phyloP scores from a whole-genome alignment of 2,797 vertebrate genomes.

The Botia almorhae region DNA sequence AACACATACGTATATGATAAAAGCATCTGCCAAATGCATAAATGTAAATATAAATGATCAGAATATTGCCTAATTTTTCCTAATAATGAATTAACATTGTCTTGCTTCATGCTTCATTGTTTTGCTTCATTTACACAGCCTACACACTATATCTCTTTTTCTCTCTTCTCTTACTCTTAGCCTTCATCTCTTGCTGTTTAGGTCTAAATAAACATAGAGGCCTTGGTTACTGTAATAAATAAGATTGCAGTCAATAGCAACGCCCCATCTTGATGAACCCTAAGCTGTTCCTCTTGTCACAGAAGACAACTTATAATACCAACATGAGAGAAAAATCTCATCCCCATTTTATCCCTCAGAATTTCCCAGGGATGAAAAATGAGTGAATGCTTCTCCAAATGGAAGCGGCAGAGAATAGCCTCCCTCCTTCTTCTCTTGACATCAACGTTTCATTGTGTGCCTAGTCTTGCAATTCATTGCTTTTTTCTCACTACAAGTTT shows the following conservation, averaged over 20 bases:
- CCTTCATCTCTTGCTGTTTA: slow-evolving; percentile 2
- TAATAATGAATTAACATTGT: neutral
- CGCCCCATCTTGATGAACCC: slow-evolving; percentile 58
- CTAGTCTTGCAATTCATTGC: slow-evolving; percentile 67
- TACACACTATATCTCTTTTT: neutral
- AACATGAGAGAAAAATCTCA: neutral
- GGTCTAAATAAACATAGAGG: slow-evolving; percentile 63
- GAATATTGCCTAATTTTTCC: neutral
- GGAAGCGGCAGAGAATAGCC: slow-evolving; percentile 34
- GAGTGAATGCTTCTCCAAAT: slow-evolving; percentile 41
- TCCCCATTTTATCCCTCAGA: slow-evolving; percentile 60
- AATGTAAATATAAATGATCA: too few species aligned
- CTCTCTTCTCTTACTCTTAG: neutral
- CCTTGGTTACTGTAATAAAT: slow-evolving; percentile 67
- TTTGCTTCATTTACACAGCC: neutral
- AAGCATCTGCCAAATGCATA: too few species aligned
- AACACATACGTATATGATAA: too few species aligned
- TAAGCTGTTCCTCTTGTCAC: neutral
- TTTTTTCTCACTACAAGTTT: slow-evolving; percentile 60
- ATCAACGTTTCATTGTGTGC: slow-evolving; percentile 72
- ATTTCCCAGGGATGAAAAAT: slow-evolving; percentile 65
- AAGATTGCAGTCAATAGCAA: slow-evolving; percentile 47
- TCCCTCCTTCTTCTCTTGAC: slow-evolving; percentile 61
- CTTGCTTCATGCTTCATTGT: neutral
- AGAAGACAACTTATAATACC: neutral